Percentiles rank a stretch among this genome's conserved stretches.
These are phyloP conservation scores for Tetraneura akinire DNA, from an alignment of 1,140 invertebrate species.

Conservation along the genomic window DNA sequence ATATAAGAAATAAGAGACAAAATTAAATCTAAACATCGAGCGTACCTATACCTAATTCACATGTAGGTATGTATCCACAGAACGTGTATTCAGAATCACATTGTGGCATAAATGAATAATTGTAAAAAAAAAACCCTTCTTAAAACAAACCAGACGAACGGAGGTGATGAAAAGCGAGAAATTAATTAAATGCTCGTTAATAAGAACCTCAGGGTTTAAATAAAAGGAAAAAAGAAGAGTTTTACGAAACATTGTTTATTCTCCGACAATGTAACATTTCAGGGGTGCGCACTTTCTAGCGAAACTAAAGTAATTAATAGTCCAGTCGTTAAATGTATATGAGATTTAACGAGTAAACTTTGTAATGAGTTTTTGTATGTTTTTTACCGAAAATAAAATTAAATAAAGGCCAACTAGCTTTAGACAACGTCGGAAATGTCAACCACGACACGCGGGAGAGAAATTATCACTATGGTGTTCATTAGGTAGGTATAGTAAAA, in stretches of 20 bases:
- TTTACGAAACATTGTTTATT: slow-evolving; percentile 49
- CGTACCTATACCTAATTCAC: too few relatives aligned
- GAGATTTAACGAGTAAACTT: slow-evolving; percentile 48
- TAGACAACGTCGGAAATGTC: slow-evolving; percentile 29
- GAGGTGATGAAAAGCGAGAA: slow-evolving; percentile 39
- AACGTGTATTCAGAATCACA: too few relatives aligned
- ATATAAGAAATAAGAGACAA: too few relatives aligned
- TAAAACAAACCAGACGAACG: slow-evolving; percentile 13
- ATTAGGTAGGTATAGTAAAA: too few relatives aligned
- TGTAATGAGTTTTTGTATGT: slow-evolving; percentile 49
- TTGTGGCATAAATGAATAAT: too few relatives aligned
- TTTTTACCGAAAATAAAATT: slow-evolving; percentile 11
- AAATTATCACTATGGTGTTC: slow-evolving; percentile 6
- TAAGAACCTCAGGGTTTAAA: slow-evolving; percentile 24
- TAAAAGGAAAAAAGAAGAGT: slow-evolving; percentile 43
- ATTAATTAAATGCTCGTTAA: slow-evolving; percentile 51
- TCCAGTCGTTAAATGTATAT: slow-evolving; percentile 51
- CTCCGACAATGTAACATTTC: slow-evolving; percentile 43
- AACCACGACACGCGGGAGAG: neutral
- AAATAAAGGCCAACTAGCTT: slow-evolving; percentile 9
- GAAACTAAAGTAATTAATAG: slow-evolving; percentile 52
- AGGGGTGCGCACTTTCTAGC: slow-evolving; percentile 29
- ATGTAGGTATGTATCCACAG: too few relatives aligned
- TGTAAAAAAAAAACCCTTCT: neutral
- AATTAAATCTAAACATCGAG: too few relatives aligned